Percentiles rank a stretch among this genome's conserved stretches.
Evolutionary conservation across 2,113 vertebrate genomes (phyloP).

Genomic region (Brevimyrus niger): DNA sequence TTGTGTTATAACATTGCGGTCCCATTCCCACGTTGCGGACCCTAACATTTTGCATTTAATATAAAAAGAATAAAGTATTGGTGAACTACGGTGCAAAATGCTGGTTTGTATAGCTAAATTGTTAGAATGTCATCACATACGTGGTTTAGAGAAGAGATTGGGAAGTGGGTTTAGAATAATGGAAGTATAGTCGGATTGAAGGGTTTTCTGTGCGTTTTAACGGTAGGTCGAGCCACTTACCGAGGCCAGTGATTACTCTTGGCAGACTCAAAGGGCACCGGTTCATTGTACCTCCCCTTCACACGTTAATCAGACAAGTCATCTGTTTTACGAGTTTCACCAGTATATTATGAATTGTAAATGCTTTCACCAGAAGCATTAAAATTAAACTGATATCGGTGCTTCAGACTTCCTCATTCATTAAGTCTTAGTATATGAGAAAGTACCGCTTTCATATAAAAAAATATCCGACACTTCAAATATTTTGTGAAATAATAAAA

Average conservation of each 20-base stretch:
- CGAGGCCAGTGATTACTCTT: constrained; percentile 10
- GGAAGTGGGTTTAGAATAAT: neutral
- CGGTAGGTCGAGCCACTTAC: neutral
- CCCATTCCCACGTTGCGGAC: neutral
- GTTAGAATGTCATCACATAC: neutral
- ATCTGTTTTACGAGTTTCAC: neutral
- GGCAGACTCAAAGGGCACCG: neutral
- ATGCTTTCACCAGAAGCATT: neutral
- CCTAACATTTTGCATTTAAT: neutral
- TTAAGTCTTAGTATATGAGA: neutral
- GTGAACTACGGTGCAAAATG: neutral
- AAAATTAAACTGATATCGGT: neutral
- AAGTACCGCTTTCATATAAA: neutral
- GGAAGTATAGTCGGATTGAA: neutral
- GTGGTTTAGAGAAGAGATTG: neutral
- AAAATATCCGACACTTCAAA: neutral
- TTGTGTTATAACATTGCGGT: neutral
- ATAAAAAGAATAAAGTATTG: neutral
- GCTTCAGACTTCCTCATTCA: neutral
- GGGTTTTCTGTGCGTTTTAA: neutral
- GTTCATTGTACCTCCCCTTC: constrained; percentile 7
- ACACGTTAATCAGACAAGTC: constrained; percentile 9
- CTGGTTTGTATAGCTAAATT: neutral
- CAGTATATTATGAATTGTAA: neutral
- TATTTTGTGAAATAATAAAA: neutral